Evolutionary conservation across 2,113 vertebrate species (phyloP).

Genomic region (Tyto alba): DNA sequence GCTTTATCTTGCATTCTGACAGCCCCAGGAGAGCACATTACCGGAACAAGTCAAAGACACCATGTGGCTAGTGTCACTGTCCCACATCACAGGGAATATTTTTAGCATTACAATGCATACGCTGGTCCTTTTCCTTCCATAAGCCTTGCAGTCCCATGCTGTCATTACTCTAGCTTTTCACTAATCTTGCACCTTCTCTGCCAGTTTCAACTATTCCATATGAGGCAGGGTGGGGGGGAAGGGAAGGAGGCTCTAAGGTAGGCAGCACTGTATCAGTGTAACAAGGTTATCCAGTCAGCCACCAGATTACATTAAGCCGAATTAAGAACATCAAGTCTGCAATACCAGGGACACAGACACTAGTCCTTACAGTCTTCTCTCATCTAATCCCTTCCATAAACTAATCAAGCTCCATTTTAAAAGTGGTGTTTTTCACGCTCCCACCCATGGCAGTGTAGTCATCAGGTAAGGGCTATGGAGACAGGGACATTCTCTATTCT

Average conservation of each 20-base stretch:
- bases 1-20: background rate
- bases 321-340: background rate
- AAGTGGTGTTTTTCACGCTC: background rate
- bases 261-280: background rate
- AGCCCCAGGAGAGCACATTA: background rate
- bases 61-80: background rate
- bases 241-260: background rate
- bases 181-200: background rate
- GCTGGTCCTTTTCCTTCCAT: background rate
- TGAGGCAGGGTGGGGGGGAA: fast-evolving
- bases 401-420: background rate
- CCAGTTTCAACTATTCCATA: background rate
- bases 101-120: background rate
- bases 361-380: background rate
- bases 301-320: background rate
- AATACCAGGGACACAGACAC: background rate
- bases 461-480: background rate
- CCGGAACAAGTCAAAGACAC: background rate
- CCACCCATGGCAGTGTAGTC: background rate
- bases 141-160: background rate
- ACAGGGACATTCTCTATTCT: background rate
- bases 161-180: background rate
- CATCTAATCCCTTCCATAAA: background rate
- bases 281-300: background rate
- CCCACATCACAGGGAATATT: background rate